Conservation (phyloP, 1,140 invertebrate genomes). For the Diuraphis noxia region DNA sequence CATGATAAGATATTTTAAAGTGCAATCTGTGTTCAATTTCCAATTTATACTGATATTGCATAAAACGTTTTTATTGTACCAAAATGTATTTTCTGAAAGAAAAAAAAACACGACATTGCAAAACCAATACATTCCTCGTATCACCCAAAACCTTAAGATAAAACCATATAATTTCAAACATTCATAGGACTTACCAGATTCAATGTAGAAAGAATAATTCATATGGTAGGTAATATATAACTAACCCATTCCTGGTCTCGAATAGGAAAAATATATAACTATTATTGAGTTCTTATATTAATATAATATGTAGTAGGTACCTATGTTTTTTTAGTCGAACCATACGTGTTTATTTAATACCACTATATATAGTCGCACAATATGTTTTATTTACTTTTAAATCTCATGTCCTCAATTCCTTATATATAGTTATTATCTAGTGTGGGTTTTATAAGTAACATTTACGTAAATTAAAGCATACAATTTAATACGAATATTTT, state of each 20-base stretch:
- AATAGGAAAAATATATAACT: too few species aligned
- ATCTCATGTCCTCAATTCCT: background rate
- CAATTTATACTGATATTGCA: background rate
- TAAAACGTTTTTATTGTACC: background rate
- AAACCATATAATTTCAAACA: background rate
- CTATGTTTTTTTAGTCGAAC: background rate
- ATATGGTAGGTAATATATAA: too few species aligned
- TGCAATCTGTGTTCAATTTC: background rate
- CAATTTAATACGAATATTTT: too few species aligned
- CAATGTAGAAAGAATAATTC: background rate
- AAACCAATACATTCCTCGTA: background rate
- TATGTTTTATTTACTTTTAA: background rate
- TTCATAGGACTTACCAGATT: background rate
- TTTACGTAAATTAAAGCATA: background rate
- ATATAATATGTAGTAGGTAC: too few species aligned
- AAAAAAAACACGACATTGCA: background rate
- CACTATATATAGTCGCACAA: background rate
- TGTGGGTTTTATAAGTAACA: background rate
- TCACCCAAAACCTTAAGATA: background rate
- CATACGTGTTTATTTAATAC: background rate
- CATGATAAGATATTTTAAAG: background rate
- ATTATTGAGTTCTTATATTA: background rate
- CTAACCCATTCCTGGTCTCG: too few species aligned
- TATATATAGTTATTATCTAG: background rate
- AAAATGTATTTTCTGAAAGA: background rate